Evolutionary conservation across 2,888 invertebrate species (phyloP).

Genomic region (Aphodius sticticus): DNA sequence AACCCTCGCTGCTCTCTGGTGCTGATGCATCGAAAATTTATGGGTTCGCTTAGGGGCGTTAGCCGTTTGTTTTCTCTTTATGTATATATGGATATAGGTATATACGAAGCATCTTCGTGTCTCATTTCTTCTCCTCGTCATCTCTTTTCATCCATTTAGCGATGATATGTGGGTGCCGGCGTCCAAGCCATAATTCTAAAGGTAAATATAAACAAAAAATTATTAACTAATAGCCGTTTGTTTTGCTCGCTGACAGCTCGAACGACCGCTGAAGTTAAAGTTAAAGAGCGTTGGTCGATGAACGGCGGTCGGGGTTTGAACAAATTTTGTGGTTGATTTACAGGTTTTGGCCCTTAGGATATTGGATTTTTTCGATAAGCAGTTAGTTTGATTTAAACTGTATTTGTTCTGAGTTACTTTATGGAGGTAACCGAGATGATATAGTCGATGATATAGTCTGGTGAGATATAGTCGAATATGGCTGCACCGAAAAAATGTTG

Average conservation of each 20-base stretch:
- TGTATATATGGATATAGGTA: conserved; percentile 29
- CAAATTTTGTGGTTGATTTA: conserved; percentile 4
- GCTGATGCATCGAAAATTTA: conserved; percentile 49
- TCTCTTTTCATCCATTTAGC: background rate
- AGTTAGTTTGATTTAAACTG: conserved; percentile 21
- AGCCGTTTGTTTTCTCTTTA: conserved; percentile 27
- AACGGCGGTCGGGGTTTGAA: conserved; percentile 12
- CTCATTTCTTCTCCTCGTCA: conserved; percentile 21
- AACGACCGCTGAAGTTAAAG: conserved; percentile 11
- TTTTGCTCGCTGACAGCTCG: conserved; percentile 34
- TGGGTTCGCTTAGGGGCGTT: conserved; percentile 46
- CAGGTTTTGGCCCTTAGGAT: conserved; percentile 22
- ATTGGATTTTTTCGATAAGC: conserved; percentile 25
- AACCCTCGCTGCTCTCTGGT: conserved; percentile 35
- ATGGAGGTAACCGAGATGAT: background rate
- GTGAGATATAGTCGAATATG: no score
- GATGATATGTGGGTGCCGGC: conserved; percentile 38
- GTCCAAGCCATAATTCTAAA: conserved; percentile 35
- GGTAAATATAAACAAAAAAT: conserved; percentile 36
- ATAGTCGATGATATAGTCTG: background rate
- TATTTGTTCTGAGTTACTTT: background rate
- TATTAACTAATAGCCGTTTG: conserved; percentile 36
- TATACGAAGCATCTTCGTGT: conserved; percentile 26
- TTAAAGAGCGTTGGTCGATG: background rate
- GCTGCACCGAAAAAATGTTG: background rate